Conservation (phyloP, 2,888 invertebrate genomes). For the Drosophila incognita region DNA sequence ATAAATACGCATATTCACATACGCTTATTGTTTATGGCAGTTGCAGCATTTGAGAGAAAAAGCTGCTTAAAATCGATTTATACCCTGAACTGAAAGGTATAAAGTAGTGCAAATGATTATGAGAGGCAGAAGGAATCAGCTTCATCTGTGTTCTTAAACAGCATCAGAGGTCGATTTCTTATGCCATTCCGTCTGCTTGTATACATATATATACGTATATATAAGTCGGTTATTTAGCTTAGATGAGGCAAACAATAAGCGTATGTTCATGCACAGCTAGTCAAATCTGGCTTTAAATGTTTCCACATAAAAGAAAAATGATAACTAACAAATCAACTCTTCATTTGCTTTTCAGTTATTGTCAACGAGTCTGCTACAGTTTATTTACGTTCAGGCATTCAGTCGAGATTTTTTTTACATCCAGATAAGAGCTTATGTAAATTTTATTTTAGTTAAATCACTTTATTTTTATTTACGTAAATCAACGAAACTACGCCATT, state of each 20-base stretch:
- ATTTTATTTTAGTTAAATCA: constrained; percentile 14
- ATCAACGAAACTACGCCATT: not conserved
- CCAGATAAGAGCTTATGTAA: constrained; percentile 18
- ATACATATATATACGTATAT: not conserved
- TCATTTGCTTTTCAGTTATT: constrained; percentile 30
- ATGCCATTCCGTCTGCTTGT: not conserved
- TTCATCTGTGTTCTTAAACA: not conserved
- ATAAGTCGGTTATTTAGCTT: not conserved
- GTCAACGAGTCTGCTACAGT: constrained; percentile 1
- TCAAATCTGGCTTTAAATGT: not conserved
- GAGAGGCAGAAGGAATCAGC: not conserved
- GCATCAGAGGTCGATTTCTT: not conserved
- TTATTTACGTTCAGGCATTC: constrained; percentile 22
- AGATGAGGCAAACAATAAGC: not conserved
- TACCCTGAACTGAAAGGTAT: too few species aligned
- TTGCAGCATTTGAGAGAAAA: too few species aligned
- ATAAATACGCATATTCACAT: not conserved
- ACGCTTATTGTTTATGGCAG: not conserved
- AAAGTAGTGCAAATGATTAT: too few species aligned
- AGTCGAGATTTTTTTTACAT: constrained; percentile 25
- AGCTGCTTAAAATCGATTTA: too few species aligned
- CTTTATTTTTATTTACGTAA: not conserved
- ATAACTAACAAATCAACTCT: not conserved
- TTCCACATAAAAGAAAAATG: not conserved
- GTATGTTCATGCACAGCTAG: not conserved